These are phyloP conservation scores for Reinhardtius hippoglossoides DNA, from an alignment of 2,113 vertebrate genomes.

Conservation along the genomic window DNA sequence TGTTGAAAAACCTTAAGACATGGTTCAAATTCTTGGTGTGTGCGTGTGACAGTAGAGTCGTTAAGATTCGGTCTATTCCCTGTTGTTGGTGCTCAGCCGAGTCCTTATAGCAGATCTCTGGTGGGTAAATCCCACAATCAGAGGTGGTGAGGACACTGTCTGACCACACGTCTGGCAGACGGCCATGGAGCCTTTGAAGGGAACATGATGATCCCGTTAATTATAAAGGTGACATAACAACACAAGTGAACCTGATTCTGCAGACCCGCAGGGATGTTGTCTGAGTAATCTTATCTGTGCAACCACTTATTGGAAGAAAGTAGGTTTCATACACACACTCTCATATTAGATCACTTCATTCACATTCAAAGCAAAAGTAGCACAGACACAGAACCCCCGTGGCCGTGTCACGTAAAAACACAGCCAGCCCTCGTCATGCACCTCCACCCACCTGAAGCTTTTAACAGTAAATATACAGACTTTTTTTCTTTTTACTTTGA, in stretches of 20 bases:
- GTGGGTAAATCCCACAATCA: constrained; percentile 39
- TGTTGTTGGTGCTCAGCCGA: constrained; percentile 12
- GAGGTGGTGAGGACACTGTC: constrained; percentile 43
- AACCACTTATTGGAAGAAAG: constrained; percentile 27
- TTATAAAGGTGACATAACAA: constrained; percentile 75
- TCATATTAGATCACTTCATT: constrained; percentile 27
- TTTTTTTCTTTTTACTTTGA: not conserved
- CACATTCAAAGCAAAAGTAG: not conserved
- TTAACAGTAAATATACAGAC: constrained; percentile 23
- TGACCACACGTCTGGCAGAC: constrained; percentile 58
- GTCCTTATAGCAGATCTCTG: constrained; percentile 5
- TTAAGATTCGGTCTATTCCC: not conserved
- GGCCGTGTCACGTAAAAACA: constrained; percentile 15
- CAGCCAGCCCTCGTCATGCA: not conserved
- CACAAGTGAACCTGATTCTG: constrained; percentile 63
- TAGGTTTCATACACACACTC: constrained; percentile 26
- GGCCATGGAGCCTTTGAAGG: constrained; percentile 58
- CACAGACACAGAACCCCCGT: constrained; percentile 4
- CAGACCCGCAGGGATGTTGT: constrained; percentile 50
- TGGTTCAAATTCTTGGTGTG: not conserved
- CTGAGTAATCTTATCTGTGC: constrained; percentile 53
- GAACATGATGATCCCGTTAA: constrained; percentile 77
- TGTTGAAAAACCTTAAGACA: not conserved
- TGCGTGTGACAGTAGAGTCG: not conserved
- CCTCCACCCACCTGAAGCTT: constrained; percentile 10